These are phyloP conservation scores for Clamator glandarius DNA, from an alignment of 2,797 vertebrate species.

Conservation along the genomic window DNA sequence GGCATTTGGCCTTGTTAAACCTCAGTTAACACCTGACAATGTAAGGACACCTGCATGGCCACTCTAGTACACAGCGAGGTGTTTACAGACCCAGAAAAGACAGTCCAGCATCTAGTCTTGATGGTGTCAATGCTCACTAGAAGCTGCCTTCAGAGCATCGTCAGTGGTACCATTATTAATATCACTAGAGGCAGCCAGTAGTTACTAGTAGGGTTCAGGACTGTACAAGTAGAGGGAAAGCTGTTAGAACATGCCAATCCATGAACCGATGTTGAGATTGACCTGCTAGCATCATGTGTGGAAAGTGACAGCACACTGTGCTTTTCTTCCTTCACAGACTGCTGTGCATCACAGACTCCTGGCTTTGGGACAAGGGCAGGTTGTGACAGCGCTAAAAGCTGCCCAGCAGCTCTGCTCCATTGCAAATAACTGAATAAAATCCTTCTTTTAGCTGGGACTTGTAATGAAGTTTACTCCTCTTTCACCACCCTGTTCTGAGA, in stretches of 20 bases:
- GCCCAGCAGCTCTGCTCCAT: not conserved
- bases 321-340: not conserved
- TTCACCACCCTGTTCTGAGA: not conserved
- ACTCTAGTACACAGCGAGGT: rapidly evolving
- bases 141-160: not conserved
- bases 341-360: not conserved
- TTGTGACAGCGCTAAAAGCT: not conserved
- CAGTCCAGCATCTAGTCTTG: not conserved
- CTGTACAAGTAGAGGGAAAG: not conserved
- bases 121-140: not conserved
- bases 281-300: not conserved
- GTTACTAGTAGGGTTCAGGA: not conserved
- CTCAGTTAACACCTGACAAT: not conserved
- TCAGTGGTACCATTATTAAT: not conserved
- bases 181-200: not conserved
- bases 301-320: not conserved
- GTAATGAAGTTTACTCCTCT: not conserved
- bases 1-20: no score
- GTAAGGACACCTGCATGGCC: not conserved
- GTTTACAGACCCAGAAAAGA: not conserved
- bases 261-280: rapidly evolving
- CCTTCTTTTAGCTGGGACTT: not conserved
- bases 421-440: not conserved
- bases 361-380: not conserved
- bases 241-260: not conserved